These are phyloP conservation scores for Frankliniella intonsa DNA, from an alignment of 2,888 invertebrate species.

Conservation along the genomic window DNA sequence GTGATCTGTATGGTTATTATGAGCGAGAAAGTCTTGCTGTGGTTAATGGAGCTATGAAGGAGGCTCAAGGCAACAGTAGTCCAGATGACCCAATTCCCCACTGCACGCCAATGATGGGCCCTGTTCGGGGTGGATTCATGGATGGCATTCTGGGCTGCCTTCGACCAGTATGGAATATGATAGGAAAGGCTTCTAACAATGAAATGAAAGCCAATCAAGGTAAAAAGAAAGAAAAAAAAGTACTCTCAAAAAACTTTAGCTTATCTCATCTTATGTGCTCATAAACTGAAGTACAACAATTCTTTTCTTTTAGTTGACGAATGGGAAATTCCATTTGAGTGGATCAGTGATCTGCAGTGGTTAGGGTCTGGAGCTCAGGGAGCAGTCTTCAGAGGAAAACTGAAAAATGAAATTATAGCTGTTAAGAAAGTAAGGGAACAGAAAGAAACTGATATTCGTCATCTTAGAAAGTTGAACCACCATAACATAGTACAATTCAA, in stretches of 20 bases:
- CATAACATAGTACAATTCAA: slow-evolving; percentile 90
- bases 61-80: slow-evolving; percentile 44
- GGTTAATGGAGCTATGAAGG: slow-evolving; percentile 46
- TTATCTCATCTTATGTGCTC: slow-evolving; percentile 27
- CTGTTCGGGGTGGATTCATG: slow-evolving; percentile 57
- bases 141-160: slow-evolving; percentile 84
- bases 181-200: slow-evolving; percentile 68
- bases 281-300: slow-evolving; percentile 29
- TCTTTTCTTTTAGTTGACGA: slow-evolving; percentile 57
- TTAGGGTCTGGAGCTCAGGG: slow-evolving; percentile 95
- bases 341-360: slow-evolving; percentile 82
- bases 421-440: slow-evolving; percentile 93
- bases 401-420: slow-evolving; percentile 81
- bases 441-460: slow-evolving; percentile 88
- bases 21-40: slow-evolving; percentile 46
- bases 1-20: slow-evolving; percentile 40
- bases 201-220: slow-evolving; percentile 64
- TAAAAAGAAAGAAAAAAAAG: slow-evolving; percentile 41
- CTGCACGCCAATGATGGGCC: slow-evolving; percentile 39
- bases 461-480: slow-evolving; percentile 86
- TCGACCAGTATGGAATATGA: slow-evolving; percentile 79
- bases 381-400: slow-evolving; percentile 83
- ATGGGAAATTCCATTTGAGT: slow-evolving; percentile 94
- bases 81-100: slow-evolving; percentile 37
- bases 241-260: not conserved